These are phyloP conservation scores for Corapipo altera DNA, from an alignment of 2,113 vertebrate genomes.

Conservation along the genomic window DNA sequence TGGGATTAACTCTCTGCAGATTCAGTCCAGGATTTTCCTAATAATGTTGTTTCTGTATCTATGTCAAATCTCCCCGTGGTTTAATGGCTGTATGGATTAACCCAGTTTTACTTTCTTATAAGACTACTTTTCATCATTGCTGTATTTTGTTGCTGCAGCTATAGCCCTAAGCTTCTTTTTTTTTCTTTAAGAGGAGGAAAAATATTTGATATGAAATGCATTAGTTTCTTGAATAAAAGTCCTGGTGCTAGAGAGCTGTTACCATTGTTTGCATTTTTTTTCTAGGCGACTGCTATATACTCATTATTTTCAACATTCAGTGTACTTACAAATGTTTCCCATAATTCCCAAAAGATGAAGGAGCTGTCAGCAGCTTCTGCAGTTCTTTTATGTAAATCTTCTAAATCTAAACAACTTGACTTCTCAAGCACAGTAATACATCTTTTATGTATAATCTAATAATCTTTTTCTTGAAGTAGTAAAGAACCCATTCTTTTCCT, in stretches of 20 bases:
- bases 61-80: background rate
- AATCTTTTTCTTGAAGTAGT: background rate
- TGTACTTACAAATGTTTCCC: conserved; percentile 10
- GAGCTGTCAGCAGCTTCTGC: conserved; percentile 19
- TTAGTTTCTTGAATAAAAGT: background rate
- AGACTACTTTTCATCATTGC: background rate
- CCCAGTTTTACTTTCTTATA: background rate
- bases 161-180: background rate
- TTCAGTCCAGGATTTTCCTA: background rate
- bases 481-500: conserved; percentile 11
- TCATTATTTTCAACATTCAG: conserved; percentile 32
- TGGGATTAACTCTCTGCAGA: background rate
- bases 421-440: background rate
- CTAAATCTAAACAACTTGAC: conserved; percentile 30
- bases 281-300: background rate
- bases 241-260: background rate
- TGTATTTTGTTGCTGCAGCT: background rate
- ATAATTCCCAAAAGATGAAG: conserved; percentile 32
- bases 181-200: background rate
- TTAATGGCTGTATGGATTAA: conserved; percentile 8
- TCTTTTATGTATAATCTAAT: no score
- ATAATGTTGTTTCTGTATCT: background rate
- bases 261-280: background rate
- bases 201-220: conserved; percentile 15
- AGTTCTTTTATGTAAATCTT: conserved; percentile 36